A percentile compares a stretch with the other conserved stretches of the same genome.
Evolutionary conservation across 2,797 vertebrate genomes (phyloP).

Genomic region (Coracias cyanogaster): DNA sequence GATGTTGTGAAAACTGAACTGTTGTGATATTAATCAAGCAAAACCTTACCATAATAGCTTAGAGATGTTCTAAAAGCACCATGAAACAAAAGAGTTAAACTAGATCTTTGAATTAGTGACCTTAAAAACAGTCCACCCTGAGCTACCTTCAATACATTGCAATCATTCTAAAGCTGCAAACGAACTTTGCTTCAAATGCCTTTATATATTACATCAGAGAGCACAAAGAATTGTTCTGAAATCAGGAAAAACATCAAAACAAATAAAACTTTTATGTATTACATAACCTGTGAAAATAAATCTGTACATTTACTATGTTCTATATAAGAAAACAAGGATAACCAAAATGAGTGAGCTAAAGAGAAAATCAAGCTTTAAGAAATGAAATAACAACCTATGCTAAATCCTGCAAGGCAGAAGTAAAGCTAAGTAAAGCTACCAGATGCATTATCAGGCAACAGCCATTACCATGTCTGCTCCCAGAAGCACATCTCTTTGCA

Average conservation of each 20-base stretch:
- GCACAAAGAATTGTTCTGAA: background rate
- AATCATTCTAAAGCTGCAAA: background rate
- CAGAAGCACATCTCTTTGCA: background rate
- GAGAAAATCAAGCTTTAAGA: background rate
- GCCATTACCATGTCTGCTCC: background rate
- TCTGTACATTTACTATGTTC: background rate
- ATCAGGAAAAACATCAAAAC: background rate
- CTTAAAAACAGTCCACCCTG: background rate
- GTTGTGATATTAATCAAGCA: background rate
- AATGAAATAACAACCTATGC: background rate
- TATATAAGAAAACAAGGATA: background rate
- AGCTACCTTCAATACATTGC: background rate
- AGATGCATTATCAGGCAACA: background rate
- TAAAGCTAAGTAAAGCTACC: background rate
- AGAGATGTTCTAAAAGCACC: background rate
- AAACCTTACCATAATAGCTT: background rate
- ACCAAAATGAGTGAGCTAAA: background rate
- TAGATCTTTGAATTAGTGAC: background rate
- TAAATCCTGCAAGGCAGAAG: background rate
- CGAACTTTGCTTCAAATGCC: background rate
- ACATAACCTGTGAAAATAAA: background rate
- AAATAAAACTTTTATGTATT: background rate
- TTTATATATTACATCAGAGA: background rate
- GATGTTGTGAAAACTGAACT: background rate
- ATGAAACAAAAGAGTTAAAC: background rate